Evolutionary conservation across 1,140 invertebrate species (phyloP), one percentile per base, ranked within the genome.

Genomic region (Onthophagus taurus): DNA sequence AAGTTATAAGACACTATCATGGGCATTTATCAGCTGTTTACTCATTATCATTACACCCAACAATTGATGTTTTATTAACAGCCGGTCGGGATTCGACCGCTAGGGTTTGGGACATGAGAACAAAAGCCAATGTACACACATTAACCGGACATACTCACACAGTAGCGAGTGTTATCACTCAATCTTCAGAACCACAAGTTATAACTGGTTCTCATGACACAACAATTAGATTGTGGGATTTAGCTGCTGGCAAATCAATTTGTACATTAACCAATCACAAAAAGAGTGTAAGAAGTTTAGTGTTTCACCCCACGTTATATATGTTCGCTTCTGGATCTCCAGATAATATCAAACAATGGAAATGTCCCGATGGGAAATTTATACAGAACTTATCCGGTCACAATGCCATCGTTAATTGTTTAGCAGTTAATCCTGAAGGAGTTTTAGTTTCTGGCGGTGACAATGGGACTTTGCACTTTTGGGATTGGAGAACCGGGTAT

Each of bases 331-430:
- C 92, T 2, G 96, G 89, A 1, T 97, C 93, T 1, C 91, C 97
- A 0, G 96, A 99, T 63, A 98, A 99, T 61, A 94, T 99, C 42
- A 99, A 99, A 64, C 90, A 99, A 63, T 99, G 96, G 96, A 93
- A 89, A 63, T 96, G 93, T 64, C 95, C 94, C 0, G 92, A 99
- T 60, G 97, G 96, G 2, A 90, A 93, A 60, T 99, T 99, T 60
- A 84, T 99, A 45, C 95, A 99, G 64, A 99, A 99, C 70, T 70
- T 99, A 26, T 84, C 86, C 0, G 96, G 96, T 0, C 97, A 99
- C 61, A 98, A 96, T 68, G 86, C 94, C 0, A 98, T 99, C 48
- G 81, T 99, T 1, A 99, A 99, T 65, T 92, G 92, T 55, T 72
- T 99, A 59, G 92, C 89, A 6, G 80, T 93, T 0, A 99, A 98